These are phyloP conservation scores for Idaea straminata DNA, from an alignment of 2,888 invertebrate species.

Conservation along the genomic window DNA sequence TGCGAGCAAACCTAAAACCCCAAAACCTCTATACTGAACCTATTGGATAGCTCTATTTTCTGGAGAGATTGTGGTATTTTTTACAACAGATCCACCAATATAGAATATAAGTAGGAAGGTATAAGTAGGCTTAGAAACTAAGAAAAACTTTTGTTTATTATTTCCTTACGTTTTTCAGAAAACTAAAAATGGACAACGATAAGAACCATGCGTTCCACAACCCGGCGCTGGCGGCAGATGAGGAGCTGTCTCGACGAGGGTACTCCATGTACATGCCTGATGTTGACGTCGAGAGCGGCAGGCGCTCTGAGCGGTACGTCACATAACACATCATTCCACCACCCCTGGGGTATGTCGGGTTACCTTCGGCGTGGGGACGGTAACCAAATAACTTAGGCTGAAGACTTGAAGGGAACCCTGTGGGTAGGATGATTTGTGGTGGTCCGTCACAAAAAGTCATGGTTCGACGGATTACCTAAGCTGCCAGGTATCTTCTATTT, in stretches of 20 bases:
- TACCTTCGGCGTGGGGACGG: too few relatives aligned
- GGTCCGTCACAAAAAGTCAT: too few relatives aligned
- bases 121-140: too few relatives aligned
- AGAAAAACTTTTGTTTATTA: not conserved
- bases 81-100: not conserved
- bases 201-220: slow-evolving; percentile 75
- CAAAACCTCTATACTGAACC: not conserved
- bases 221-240: slow-evolving; percentile 77
- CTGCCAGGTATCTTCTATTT: too few relatives aligned
- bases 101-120: too few relatives aligned
- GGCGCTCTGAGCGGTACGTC: slow-evolving; percentile 55
- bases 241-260: slow-evolving; percentile 78
- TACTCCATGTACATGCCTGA: slow-evolving; percentile 80
- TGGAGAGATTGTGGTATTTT: not conserved
- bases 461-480: too few relatives aligned
- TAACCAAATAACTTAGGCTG: too few relatives aligned
- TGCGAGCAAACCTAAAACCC: not conserved
- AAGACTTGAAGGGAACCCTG: too few relatives aligned
- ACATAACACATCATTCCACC: not conserved
- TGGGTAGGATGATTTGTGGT: too few relatives aligned
- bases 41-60: too few relatives aligned
- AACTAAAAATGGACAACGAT: slow-evolving; percentile 60
- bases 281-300: slow-evolving; percentile 58
- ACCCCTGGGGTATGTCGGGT: too few relatives aligned
- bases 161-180: slow-evolving; percentile 51